Percentiles rank a stretch among this genome's conserved stretches.
Conservation (phyloP, 2,113 vertebrate genomes). For the Plestiodon gilberti region DNA sequence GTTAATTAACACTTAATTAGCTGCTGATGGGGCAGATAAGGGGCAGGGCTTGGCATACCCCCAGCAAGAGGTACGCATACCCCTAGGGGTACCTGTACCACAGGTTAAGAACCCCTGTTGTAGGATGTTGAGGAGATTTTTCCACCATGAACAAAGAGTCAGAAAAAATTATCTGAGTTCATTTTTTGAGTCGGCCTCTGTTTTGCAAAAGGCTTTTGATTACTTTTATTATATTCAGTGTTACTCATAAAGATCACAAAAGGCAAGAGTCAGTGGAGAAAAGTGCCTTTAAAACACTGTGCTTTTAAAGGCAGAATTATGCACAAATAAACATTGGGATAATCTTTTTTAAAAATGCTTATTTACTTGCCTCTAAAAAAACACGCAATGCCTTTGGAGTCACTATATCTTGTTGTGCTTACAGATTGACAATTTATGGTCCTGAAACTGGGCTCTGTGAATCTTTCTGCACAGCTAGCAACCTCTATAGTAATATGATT, state of each 20-base stretch:
- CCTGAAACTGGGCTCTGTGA: conserved; percentile 55
- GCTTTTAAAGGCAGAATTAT: conserved; percentile 29
- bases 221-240: background rate
- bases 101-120: too few species aligned
- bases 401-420: conserved; percentile 32
- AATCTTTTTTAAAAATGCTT: background rate
- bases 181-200: background rate
- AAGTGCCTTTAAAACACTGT: conserved; percentile 29
- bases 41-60: too few species aligned
- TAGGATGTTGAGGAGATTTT: background rate
- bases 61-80: too few species aligned
- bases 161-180: background rate
- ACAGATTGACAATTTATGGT: conserved; percentile 44
- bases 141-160: background rate
- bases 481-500: conserved; percentile 28
- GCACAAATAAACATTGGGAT: conserved; percentile 24
- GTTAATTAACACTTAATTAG: too few species aligned
- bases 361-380: conserved; percentile 45
- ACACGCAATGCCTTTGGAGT: conserved; percentile 37
- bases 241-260: background rate
- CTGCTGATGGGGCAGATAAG: too few species aligned
- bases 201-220: background rate
- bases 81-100: too few species aligned
- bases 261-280: background rate
- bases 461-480: conserved; percentile 57